Evolutionary conservation across 2,888 invertebrate genomes (phyloP), one percentile per base, ranked within the genome.

Genomic region (Acleris laterana): DNA sequence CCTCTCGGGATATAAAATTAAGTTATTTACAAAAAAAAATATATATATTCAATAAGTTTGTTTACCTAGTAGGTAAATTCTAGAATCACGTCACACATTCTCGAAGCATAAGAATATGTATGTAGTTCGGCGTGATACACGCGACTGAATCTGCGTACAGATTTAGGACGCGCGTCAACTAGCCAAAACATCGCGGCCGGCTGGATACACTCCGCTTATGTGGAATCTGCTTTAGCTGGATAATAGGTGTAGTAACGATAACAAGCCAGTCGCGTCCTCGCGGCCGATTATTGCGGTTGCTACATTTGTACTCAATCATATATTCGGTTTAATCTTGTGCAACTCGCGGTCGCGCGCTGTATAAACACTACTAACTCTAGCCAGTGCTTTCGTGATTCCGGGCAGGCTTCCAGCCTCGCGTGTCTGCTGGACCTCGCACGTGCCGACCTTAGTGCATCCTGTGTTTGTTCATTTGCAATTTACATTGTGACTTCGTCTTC

Each of bases 241-340:
- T 85, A 87, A 88, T 87, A 89, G 87, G 87, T 87, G 86, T 87
- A 81, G 85, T 76, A 71, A 79, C 86, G 89, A 91, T 91, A 92
- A 90, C 86, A 80, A 81, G 88, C 84, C 91, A 92, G 92, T 92
- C 89, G 88, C 82, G 85, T 87, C 84, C 87, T 84, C 87, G 88
- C 90, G 79, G 83, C 78, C 89, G 91, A 85, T 90, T 88, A 91
- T 91, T 87, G 86, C 90, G 92, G 92, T 90, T 88, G 89, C 82
- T 82, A 82, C 80, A 77, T 76, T 80, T 79, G 79, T 80, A 80
- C 79, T 82, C 38, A 76, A 66, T 82, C 77, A 74, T 69, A 74
- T 69, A 65, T 68, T 58, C 66, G 74, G 72, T 74, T 76, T 74
- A 74, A 73, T 72, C 66, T 51, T 52, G 56, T 57, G 48, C 51